Evolutionary conservation across 2,113 vertebrate genomes (phyloP).

Genomic region (Daubentonia madagascariensis): DNA sequence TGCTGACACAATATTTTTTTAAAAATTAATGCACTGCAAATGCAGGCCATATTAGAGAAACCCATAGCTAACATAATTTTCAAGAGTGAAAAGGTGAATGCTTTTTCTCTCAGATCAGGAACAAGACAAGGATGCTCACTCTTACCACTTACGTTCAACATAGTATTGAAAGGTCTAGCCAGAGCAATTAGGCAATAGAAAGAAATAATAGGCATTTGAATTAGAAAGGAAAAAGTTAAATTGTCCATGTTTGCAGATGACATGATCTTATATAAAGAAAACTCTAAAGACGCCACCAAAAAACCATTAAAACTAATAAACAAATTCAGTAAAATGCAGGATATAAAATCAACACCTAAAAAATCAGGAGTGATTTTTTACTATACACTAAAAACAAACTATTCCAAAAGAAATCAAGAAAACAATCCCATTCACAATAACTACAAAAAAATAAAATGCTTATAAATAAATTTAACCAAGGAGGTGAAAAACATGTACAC

Average conservation of each 20-base stretch:
- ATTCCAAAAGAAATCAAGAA: neutral
- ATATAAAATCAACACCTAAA: neutral
- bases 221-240: neutral
- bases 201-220: neutral
- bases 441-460: neutral
- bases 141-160: neutral
- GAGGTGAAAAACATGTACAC: neutral
- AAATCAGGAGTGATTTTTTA: neutral
- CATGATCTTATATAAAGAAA: neutral
- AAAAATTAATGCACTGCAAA: neutral
- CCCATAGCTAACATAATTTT: neutral
- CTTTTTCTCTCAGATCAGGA: neutral
- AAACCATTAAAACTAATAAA: neutral
- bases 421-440: neutral
- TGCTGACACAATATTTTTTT: neutral
- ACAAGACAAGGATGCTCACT: neutral
- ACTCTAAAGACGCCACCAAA: neutral
- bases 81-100: neutral
- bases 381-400: neutral
- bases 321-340: neutral
- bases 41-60: neutral
- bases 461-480: neutral
- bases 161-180: neutral
- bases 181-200: neutral
- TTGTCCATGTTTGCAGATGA: neutral